Evolutionary conservation across 2,888 invertebrate species (phyloP), one percentile per base, ranked within the genome.

Genomic region (Brachynemurus nebulosus): DNA sequence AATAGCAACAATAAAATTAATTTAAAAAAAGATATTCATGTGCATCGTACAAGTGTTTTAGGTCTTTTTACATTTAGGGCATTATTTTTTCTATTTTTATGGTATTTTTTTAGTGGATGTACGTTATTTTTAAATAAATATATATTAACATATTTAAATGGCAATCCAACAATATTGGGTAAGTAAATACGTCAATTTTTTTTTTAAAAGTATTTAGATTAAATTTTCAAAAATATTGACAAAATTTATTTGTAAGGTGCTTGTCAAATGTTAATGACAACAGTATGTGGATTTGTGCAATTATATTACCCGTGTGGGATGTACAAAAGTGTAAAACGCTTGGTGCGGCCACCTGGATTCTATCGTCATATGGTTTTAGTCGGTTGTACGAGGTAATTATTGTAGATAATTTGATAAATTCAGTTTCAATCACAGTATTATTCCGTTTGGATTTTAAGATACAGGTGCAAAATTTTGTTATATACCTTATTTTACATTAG

Each of bases 111-210:
- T 60, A 82, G 82, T 59, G 80, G 78, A 7, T 80, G 78, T 58
- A 84, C 83, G 2, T 65, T 85, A 41, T 83, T 85, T 61, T 66
- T 82, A 47, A 84, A 85, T 63, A 85, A 84, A 59, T 82, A 82
- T 58, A 82, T 84, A 55, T 64, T 85, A 47, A 72, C 79, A 1
- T 80, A 76, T 53, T 69, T 80, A 58, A 70, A 75, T 59, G 82
- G 80, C 38, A 80, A 84, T 63, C 80, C 83, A 14, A 78, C 79
- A 43, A 66, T 84, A 47, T 62, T 84, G 58, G 82, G 83, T 82
- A 65, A 64, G 59, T 47, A 44, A 9, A 21, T 6, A 40, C 11
- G 2, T 12, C 16, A 36, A 18, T 18, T 38, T 5, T 12, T 44
- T 27, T 18, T 33, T 12, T 44, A n/a, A n/a, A n/a, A n/a, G n/a